These are phyloP conservation scores for Brachystomella parvula DNA, from an alignment of 1,140 invertebrate genomes.

Conservation along the genomic window DNA sequence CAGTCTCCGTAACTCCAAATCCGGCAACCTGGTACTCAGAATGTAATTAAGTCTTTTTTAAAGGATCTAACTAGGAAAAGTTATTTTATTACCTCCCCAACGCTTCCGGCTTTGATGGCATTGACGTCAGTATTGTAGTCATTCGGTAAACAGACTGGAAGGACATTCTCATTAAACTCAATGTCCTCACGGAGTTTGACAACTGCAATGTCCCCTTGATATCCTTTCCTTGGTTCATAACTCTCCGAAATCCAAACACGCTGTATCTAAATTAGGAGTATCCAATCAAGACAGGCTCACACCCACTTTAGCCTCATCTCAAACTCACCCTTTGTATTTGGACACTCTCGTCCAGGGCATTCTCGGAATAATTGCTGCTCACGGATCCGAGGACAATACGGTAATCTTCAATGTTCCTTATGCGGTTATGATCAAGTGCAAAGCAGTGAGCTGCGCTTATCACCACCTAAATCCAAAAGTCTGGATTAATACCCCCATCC, in stretches of 20 bases:
- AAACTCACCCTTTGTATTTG: not conserved
- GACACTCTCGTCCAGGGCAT: not conserved
- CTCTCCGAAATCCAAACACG: slow-evolving; percentile 4
- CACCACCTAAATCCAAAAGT: too few relatives aligned
- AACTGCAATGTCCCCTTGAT: slow-evolving; percentile 9
- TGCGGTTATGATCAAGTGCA: not conserved
- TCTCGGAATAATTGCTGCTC: not conserved
- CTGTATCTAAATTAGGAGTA: slow-evolving; percentile 1
- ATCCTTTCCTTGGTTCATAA: slow-evolving; percentile 7
- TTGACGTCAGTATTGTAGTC: slow-evolving; percentile 5
- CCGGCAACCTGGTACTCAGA: slow-evolving; percentile 2
- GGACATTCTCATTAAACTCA: slow-evolving; percentile 4
- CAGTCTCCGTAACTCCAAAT: slow-evolving; percentile 8
- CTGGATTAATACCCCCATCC: too few relatives aligned
- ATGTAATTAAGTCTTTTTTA: not conserved
- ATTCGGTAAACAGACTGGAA: slow-evolving; percentile 11
- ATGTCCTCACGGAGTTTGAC: not conserved
- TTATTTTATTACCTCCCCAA: slow-evolving; percentile 7
- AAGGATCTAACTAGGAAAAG: not conserved
- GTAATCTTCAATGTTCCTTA: not conserved
- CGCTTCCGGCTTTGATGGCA: not conserved
- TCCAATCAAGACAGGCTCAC: too few relatives aligned
- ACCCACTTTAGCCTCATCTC: too few relatives aligned
- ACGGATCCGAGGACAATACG: not conserved
- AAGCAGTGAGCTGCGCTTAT: slow-evolving; percentile 5